A percentile compares a stretch with the other conserved stretches of the same genome.
phyloP scores from a whole-genome alignment of 1,140 invertebrate species.

The Drosophila hydei region DNA sequence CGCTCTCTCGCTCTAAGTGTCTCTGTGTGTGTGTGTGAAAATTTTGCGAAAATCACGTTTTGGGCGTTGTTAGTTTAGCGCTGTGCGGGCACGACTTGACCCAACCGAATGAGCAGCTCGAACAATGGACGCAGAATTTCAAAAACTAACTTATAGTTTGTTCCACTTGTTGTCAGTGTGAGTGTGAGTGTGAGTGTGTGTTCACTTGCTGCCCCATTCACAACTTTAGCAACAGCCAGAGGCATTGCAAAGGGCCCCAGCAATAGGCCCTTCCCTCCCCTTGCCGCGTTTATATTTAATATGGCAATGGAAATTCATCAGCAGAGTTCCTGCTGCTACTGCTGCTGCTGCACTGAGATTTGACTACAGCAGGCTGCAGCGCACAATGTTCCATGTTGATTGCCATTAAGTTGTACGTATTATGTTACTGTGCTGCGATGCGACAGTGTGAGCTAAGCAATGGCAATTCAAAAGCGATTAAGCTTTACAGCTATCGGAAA shows the following conservation, averaged over 20 bases:
- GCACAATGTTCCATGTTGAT: neutral
- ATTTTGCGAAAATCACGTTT: conserved; percentile 56
- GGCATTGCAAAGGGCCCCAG: neutral
- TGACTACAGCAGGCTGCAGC: conserved; percentile 15
- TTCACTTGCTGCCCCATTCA: conserved; percentile 22
- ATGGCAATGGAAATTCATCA: conserved; percentile 9
- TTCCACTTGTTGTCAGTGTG: conserved; percentile 36
- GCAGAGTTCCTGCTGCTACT: neutral
- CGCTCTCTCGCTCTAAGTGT: neutral
- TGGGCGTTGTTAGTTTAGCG: conserved; percentile 47
- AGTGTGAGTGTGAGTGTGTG: neutral
- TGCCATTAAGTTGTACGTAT: conserved; percentile 1
- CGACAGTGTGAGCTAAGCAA: neutral
- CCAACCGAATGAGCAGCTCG: conserved; percentile 24
- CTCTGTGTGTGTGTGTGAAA: conserved; percentile 32
- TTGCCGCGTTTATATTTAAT: neutral
- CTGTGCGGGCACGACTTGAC: conserved; percentile 41
- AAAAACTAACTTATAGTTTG: conserved; percentile 49
- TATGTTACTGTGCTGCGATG: neutral
- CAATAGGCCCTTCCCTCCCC: neutral
- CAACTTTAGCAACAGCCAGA: conserved; percentile 26
- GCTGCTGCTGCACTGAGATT: conserved; percentile 17
- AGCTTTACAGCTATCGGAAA: neutral
- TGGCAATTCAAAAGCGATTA: neutral
- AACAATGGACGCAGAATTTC: conserved; percentile 40